phyloP scores from a whole-genome alignment of 2,113 vertebrate species.

The Lampris incognitus region DNA sequence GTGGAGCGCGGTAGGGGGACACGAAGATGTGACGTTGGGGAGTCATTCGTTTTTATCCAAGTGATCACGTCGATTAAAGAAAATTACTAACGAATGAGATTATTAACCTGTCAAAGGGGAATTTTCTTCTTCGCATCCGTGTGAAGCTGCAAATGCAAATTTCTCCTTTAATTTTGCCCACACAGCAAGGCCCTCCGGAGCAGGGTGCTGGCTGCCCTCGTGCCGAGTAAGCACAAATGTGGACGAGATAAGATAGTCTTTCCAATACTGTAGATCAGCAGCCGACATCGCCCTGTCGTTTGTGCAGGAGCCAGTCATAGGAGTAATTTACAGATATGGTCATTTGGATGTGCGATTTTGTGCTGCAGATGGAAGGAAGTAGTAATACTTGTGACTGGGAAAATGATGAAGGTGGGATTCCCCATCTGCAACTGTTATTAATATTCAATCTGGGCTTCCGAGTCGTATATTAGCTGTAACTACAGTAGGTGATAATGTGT shows the following conservation, averaged over 20 bases:
- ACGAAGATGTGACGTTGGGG: constrained; percentile 30
- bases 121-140: constrained; percentile 21
- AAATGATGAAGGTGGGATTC: neutral
- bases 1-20: constrained; percentile 13
- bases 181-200: constrained; percentile 44
- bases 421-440: too few species aligned
- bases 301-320: constrained; percentile 20
- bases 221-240: constrained; percentile 51
- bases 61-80: constrained; percentile 53
- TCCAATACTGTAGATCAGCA: constrained; percentile 26
- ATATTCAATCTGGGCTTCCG: too few species aligned
- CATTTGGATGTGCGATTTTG: constrained; percentile 1
- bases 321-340: constrained; percentile 1
- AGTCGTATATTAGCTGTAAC: neutral
- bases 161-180: constrained; percentile 61
- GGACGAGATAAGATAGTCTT: constrained; percentile 26
- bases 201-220: constrained; percentile 36
- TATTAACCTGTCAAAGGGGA: constrained; percentile 45
- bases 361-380: constrained; percentile 25
- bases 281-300: constrained; percentile 14
- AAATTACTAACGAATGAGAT: constrained; percentile 18
- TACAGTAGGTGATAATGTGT: neutral
- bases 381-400: neutral
- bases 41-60: constrained; percentile 39
- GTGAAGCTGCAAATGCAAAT: constrained; percentile 63